Base-by-base conservation (phyloP, 2,888 invertebrate species). In the Drosophila atroscutellata region DNA sequence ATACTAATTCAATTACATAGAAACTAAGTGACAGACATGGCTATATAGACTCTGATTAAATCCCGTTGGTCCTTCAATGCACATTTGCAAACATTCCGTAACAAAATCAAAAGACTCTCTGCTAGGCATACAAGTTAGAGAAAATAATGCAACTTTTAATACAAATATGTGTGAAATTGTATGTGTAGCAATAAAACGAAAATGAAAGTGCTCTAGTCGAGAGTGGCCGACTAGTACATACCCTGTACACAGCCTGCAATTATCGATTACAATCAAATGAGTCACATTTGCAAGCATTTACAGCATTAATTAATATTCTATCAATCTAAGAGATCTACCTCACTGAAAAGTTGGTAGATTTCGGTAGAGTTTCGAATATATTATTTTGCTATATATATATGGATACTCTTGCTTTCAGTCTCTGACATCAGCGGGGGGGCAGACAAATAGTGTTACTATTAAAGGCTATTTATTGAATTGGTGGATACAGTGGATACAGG, bases 141-240 rank as follows among this genome's bases (percentile, higher is more conserved):
- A 32, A 52, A 57, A 45, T 18, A 62, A 61, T 60, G 54, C 59
- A 47, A 68, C 15, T 60, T 37, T 59, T 58, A 52, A 51, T 60
- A 51, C 37, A 51, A 36, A 55, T n/a, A 13, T 51, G 20, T 34
- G 47, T 56, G 59, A 39, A 52, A 39, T 52, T 61, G 45, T 34
- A 45, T 30, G 36, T 28, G 45, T 52, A 6, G 24, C 36, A 45
- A 66, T 58, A n/a, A 26, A 60, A 36, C 1, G 13, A 55, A 55
- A 51, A 11, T n/a, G n/a, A 55, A 13, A 13, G 55, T 56, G 56
- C 39, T 56, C 56, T 8, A 56, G 56, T 39, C 56, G 55, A 20
- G 2, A 30, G 28, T 56, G n/a, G 2, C 39, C 55, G 56, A 56
- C 39, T n/a, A 30, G 56, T 5, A 15, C 13, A 28, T 56, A 56